Conservation (phyloP, 2,797 vertebrate species). For the Cossypha heuglini region DNA sequence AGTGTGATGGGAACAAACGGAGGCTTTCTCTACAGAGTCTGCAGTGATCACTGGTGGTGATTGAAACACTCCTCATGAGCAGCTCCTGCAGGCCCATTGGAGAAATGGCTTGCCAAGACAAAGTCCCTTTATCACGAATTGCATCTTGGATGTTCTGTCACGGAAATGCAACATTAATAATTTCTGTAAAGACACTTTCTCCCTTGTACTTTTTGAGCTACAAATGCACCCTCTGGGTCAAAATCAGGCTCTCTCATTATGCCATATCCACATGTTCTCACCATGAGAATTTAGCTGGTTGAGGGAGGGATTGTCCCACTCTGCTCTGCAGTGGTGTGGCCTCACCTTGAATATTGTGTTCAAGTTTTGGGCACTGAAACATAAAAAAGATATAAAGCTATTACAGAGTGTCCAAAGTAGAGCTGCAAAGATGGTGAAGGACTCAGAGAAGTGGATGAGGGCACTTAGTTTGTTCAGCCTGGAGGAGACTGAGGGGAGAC, state of each 20-base stretch:
- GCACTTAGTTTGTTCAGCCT: not conserved
- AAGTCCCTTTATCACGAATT: not conserved
- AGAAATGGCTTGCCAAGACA: not conserved
- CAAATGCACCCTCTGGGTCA: not conserved
- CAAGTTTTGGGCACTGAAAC: not conserved
- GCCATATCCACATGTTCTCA: not conserved
- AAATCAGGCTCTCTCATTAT: not conserved
- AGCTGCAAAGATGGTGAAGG: not conserved
- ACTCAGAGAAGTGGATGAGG: not conserved
- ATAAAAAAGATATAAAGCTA: not conserved
- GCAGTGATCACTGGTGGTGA: not conserved
- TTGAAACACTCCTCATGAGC: not conserved
- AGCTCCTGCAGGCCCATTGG: not conserved
- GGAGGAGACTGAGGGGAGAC: not conserved
- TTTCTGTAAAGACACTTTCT: not conserved
- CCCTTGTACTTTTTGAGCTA: not conserved
- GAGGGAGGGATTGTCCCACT: accelerated
- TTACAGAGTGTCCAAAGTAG: not conserved
- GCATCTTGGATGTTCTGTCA: not conserved
- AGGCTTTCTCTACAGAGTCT: not conserved
- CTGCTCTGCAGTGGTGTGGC: not conserved
- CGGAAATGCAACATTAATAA: not conserved
- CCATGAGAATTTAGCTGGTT: not conserved
- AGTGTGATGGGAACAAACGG: not conserved
- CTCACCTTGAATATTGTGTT: not conserved